Conservation (phyloP, 2,888 invertebrate species). For the Acanthosepion esculentum region DNA sequence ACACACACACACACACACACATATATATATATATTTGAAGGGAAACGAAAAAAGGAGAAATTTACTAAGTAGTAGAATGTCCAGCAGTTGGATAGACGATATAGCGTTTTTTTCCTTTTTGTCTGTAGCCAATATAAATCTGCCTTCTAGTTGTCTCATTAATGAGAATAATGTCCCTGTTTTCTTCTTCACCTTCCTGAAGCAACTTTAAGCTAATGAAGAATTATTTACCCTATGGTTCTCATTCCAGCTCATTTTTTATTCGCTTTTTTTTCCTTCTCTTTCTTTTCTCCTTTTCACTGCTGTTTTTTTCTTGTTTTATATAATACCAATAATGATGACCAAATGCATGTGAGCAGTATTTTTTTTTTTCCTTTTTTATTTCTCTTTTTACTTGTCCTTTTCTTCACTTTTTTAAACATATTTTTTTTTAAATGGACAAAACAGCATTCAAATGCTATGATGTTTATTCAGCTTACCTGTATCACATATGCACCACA, state of each 20-base stretch:
- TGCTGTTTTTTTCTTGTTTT: too few relatives aligned
- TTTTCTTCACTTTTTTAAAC: too few relatives aligned
- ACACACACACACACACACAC: neutral
- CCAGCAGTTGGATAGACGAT: neutral
- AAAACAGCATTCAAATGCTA: too few relatives aligned
- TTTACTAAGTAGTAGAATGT: neutral
- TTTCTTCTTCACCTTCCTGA: neutral
- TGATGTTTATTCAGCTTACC: too few relatives aligned
- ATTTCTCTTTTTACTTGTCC: too few relatives aligned
- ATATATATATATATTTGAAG: neutral
- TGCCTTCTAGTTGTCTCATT: neutral
- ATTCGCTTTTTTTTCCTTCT: neutral
- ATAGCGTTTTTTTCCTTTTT: neutral
- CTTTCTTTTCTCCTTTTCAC: neutral
- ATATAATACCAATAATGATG: too few relatives aligned
- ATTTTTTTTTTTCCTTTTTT: too few relatives aligned
- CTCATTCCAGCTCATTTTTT: neutral
- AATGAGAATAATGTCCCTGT: neutral
- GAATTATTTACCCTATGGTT: neutral
- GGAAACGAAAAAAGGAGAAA: neutral
- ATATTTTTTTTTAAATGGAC: too few relatives aligned
- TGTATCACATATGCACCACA: too few relatives aligned
- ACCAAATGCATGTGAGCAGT: too few relatives aligned
- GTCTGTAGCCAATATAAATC: neutral
- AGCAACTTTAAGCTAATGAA: neutral